Percentiles rank a stretch among this genome's conserved stretches.
These are phyloP conservation scores for Keiferia lycopersicella DNA, from an alignment of 2,888 invertebrate species.

Conservation along the genomic window DNA sequence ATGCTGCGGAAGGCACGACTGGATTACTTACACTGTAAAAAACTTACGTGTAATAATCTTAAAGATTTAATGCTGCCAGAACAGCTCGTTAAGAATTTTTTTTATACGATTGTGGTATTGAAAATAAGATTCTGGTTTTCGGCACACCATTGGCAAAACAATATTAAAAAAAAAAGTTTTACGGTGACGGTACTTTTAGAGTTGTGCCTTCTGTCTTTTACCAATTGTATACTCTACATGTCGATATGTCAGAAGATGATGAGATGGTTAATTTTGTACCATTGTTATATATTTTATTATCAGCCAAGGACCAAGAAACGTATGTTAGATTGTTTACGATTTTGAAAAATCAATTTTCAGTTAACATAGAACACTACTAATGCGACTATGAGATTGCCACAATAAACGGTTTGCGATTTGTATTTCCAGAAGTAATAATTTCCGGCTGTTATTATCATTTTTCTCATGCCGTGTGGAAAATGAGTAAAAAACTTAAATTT, in stretches of 20 bases:
- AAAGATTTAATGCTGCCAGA: slow-evolving; percentile 21
- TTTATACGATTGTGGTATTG: slow-evolving; percentile 18
- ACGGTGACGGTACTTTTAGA: slow-evolving; percentile 27
- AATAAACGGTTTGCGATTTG: not conserved
- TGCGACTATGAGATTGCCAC: slow-evolving; percentile 23
- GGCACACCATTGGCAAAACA: slow-evolving; percentile 20
- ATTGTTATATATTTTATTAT: slow-evolving; percentile 18
- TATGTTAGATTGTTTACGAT: slow-evolving; percentile 14
- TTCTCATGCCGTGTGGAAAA: slow-evolving; percentile 18
- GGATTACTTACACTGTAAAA: not conserved
- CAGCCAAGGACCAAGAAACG: slow-evolving; percentile 18
- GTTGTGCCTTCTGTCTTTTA: slow-evolving; percentile 20
- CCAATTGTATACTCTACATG: slow-evolving; percentile 23
- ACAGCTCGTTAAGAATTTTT: slow-evolving; percentile 21
- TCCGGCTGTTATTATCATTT: slow-evolving; percentile 20
- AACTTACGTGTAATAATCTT: slow-evolving; percentile 8
- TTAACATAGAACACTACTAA: slow-evolving; percentile 15
- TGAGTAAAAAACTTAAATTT: slow-evolving; percentile 18
- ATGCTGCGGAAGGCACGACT: slow-evolving; percentile 4
- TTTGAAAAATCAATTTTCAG: slow-evolving; percentile 18
- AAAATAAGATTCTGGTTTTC: slow-evolving; percentile 21
- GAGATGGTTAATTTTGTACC: slow-evolving; percentile 24
- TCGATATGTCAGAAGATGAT: slow-evolving; percentile 18
- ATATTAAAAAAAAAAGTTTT: slow-evolving; percentile 6
- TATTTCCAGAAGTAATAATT: slow-evolving; percentile 14